phyloP scores from a whole-genome alignment of 2,797 vertebrate species.

The Adrianichthys oophorus region DNA sequence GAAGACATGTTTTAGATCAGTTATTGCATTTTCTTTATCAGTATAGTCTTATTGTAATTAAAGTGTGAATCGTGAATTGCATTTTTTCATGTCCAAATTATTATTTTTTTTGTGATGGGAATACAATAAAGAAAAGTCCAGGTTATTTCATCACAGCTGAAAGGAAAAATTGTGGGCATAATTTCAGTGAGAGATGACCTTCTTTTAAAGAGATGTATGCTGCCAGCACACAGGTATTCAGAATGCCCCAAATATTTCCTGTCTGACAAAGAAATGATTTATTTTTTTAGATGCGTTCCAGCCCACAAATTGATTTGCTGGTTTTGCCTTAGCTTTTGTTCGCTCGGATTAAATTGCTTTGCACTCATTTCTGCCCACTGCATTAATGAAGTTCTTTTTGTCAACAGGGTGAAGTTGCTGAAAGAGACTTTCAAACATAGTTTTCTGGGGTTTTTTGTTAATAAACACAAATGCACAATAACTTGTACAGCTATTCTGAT shows the following conservation, averaged over 20 bases:
- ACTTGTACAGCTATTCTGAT: too few relatives aligned
- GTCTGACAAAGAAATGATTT: neutral
- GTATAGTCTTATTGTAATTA: too few relatives aligned
- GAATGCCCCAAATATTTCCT: neutral
- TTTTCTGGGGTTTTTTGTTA: too few relatives aligned
- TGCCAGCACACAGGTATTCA: neutral
- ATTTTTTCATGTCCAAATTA: conserved; percentile 1
- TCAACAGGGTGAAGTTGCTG: too few relatives aligned
- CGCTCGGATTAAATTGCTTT: neutral
- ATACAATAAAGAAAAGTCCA: neutral
- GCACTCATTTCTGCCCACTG: neutral
- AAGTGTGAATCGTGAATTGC: neutral
- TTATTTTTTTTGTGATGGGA: neutral
- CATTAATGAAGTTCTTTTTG: neutral
- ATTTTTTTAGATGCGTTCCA: neutral
- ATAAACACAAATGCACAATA: too few relatives aligned
- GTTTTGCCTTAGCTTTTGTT: neutral
- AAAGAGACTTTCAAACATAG: too few relatives aligned
- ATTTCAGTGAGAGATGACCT: neutral
- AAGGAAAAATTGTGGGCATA: neutral
- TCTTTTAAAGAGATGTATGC: neutral
- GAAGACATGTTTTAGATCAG: too few relatives aligned
- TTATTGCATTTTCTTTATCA: too few relatives aligned
- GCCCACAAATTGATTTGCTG: neutral
- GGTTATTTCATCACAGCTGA: conserved; percentile 3